These are phyloP conservation scores for Cheilosia variabilis DNA, from an alignment of 2,888 invertebrate species.

Conservation along the genomic window DNA sequence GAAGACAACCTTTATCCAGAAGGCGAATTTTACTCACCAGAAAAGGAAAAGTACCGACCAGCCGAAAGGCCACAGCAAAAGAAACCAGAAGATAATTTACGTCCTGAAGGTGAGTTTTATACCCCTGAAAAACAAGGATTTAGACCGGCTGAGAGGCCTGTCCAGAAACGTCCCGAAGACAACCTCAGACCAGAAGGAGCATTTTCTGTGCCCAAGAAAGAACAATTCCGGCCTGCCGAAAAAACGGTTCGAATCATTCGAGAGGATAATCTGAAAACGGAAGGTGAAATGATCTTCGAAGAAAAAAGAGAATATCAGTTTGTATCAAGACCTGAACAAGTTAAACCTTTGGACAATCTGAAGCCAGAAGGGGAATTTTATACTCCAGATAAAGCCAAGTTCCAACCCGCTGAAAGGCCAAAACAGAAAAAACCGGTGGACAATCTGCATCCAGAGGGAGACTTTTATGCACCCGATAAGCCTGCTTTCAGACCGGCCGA, in stretches of 20 bases:
- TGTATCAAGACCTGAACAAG: conserved; percentile 83
- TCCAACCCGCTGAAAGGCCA: conserved; percentile 84
- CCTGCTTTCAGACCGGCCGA: conserved; percentile 79
- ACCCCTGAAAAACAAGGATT: conserved; percentile 80
- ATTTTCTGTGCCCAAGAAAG: conserved; percentile 83
- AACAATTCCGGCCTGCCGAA: conserved; percentile 83
- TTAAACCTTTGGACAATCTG: conserved; percentile 84
- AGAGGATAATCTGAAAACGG: conserved; percentile 85
- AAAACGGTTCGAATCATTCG: conserved; percentile 84
- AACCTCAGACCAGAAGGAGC: conserved; percentile 86
- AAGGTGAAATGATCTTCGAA: conserved; percentile 80
- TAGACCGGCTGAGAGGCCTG: conserved; percentile 82
- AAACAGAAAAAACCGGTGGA: conserved; percentile 83
- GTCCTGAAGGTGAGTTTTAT: conserved; percentile 86
- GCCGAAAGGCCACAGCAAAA: conserved; percentile 83
- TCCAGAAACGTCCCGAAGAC: conserved; percentile 84
- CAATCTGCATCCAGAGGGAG: conserved; percentile 85
- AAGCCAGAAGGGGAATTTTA: conserved; percentile 86
- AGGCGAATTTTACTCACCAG: conserved; percentile 86
- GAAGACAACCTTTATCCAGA: conserved; percentile 86
- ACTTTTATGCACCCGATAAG: conserved; percentile 84
- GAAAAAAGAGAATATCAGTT: conserved; percentile 80
- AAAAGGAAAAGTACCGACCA: conserved; percentile 82
- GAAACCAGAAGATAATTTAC: conserved; percentile 85
- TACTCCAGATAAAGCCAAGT: conserved; percentile 83